Base-by-base conservation (phyloP, 1,140 invertebrate species). In the Lasaia peninsularis region DNA sequence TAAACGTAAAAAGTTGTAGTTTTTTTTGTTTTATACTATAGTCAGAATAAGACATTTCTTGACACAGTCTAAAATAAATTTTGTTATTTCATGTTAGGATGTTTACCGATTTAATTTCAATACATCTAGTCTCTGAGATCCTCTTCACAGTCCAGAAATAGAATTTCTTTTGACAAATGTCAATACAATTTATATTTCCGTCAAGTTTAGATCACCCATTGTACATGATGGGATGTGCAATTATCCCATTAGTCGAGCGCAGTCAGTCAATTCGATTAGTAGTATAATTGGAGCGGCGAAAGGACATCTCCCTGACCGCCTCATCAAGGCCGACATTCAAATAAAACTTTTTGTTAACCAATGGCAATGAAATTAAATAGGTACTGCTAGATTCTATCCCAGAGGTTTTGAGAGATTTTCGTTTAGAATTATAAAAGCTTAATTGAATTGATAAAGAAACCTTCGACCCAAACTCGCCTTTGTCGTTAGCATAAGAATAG, bases 211-310 rank as follows among this genome's bases (percentile, higher is more conserved):
- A 64, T 68, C 77, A 74, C 62, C 73, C 73, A 63, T 57, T 76
- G 67, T 71, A 63, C 31, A 18, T 71, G 54, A 78, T 80, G 66
- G 76, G 83, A 80, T 77, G 80, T 52, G 65, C 82, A 84, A 87
- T 87, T 87, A 87, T 86, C 67, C 67, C 78, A 84, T 86, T 82
- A 59, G 63, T 56, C 52, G 65, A 65, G 63, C 62, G 66, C 80
- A 81, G 78, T 78, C 78, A 86, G 71, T 80, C 84, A 86, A 87
- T 87, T 87, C 82, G 84, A 87, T 87, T 87, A 86, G 75, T 21
- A 52, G 32, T 52, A 65, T 82, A 80, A 87, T 81, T 86, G 77
- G 65, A 63, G 49, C 63, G 53, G 71, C 67, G 73, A 78, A 77
- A 82, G 80, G 78, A 74, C 77, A 69, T 61, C 58, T 70, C 63